Evolutionary conservation across 1,140 invertebrate species (phyloP), one percentile per base, ranked within the genome.

Genomic region (Philotrypesis tridentata): DNA sequence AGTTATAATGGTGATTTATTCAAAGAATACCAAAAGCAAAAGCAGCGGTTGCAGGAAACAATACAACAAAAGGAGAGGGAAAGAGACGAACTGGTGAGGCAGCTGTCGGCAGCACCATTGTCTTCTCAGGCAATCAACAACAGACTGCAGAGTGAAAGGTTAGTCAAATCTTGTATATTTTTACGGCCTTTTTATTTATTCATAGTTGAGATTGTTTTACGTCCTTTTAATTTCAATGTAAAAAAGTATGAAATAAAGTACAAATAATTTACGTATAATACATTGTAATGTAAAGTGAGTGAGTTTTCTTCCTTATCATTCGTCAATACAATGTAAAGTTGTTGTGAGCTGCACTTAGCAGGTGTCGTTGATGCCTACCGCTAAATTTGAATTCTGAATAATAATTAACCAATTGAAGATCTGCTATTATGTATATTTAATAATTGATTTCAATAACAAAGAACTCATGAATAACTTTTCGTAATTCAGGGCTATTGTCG

Each of bases 11-110:
- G 95, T 25, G 95, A 95, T 86, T 86, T 96, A 27, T 91, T 95
- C 31, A 95, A 95, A 82, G 95, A 96, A 86, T 96, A 95, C 86
- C 95, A 96, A 84, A 94, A 94, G 70, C 94, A 95, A 84, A 95
- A 95, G 85, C 94, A 95, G 84, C 92, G 92, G 83, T 88, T 95
- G 75, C 94, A 95, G 87, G 94, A 95, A 86, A 93, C 93, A 77
- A 93, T 94, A 87, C 93, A 93, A 33, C 86, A 93, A 86, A 92
- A 93, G 88, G 94, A 93, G 83, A 92, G 92, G 85, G 94, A 93
- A 86, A 89, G 92, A 71, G 93, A 93, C 84, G 93, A 92, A 88
- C 90, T 93, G 70, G 89, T 93, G 70, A 92, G 90, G 83, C 94
- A 93, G 87, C 85, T 93, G 83, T 92, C 92, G 61, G 89, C 85